A percentile compares a stretch with the other conserved stretches of the same genome.
Conservation (phyloP, 2,113 vertebrate species). For the Oncorhynchus clarkii region DNA sequence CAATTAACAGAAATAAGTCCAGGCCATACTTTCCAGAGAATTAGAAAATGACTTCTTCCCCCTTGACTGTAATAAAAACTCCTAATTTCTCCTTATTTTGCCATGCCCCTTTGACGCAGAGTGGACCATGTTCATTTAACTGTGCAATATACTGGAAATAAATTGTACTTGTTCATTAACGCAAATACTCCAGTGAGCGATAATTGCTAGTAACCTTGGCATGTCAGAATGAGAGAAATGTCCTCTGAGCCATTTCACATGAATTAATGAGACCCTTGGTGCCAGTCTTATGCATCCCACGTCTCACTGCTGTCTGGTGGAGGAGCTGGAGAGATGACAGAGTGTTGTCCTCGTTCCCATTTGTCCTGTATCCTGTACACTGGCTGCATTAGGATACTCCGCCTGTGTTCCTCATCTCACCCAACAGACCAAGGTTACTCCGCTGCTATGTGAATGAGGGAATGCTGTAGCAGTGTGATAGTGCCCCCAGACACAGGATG, state of each 20-base stretch:
- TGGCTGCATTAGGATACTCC: neutral
- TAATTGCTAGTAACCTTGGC: slow-evolving; percentile 9
- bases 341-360: slow-evolving; percentile 1
- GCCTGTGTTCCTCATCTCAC: neutral
- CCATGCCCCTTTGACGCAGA: slow-evolving; percentile 33
- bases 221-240: neutral
- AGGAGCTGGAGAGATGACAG: neutral
- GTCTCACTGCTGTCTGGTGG: neutral
- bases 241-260: neutral
- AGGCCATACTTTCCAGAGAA: slow-evolving; percentile 20
- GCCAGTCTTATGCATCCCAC: neutral
- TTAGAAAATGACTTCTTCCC: slow-evolving; percentile 20
- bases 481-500: neutral
- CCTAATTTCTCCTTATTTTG: slow-evolving; percentile 30
- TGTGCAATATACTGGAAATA: slow-evolving; percentile 2
- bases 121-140: neutral
- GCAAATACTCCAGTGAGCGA: slow-evolving; percentile 33
- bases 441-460: neutral
- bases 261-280: neutral
- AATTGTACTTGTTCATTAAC: slow-evolving; percentile 47
- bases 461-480: neutral
- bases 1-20: slow-evolving; percentile 28
- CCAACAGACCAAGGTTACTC: neutral
- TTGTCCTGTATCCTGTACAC: neutral
- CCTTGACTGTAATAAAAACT: slow-evolving; percentile 30